Conservation (phyloP, 2,797 vertebrate species). For the Pseudochirops corinnae region DNA sequence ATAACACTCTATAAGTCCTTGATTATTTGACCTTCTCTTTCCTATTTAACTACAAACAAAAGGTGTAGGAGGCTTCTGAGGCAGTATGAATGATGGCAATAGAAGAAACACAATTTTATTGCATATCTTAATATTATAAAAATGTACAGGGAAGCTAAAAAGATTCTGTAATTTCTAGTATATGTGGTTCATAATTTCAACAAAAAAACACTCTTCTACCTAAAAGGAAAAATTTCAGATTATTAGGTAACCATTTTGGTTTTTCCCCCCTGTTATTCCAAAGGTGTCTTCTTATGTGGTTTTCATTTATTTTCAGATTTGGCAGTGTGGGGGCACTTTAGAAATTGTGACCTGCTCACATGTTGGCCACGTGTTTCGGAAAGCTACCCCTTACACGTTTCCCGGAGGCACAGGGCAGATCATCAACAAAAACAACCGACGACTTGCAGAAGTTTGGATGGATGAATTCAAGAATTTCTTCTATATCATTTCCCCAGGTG, state of each 20-base stretch:
- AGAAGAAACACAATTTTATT: neutral
- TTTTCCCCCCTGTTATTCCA: neutral
- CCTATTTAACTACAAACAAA: constrained; percentile 48
- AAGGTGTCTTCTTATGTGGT: neutral
- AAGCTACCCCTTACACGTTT: constrained; percentile 98
- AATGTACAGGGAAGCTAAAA: neutral
- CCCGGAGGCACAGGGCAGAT: constrained; percentile 98
- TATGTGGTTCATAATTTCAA: neutral
- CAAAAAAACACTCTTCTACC: neutral
- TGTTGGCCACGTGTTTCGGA: constrained; percentile 99
- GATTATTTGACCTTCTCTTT: constrained; percentile 44
- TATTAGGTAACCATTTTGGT: neutral
- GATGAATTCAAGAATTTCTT: constrained; percentile 99
- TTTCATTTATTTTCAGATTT: constrained; percentile 90
- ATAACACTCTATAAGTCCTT: constrained; percentile 24
- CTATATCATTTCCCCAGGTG: constrained; percentile 99
- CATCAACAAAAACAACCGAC: constrained; percentile 99
- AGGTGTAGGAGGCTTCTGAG: constrained; percentile 29
- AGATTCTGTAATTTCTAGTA: neutral
- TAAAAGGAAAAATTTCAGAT: constrained; percentile 38
- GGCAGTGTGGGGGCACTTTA: constrained; percentile 98
- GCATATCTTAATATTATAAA: neutral
- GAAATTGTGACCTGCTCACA: constrained; percentile 99
- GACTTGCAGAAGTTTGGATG: constrained; percentile 99
- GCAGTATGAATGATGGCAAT: neutral